Conservation (phyloP, 2,888 invertebrate genomes). For the Atethmia centrago region DNA sequence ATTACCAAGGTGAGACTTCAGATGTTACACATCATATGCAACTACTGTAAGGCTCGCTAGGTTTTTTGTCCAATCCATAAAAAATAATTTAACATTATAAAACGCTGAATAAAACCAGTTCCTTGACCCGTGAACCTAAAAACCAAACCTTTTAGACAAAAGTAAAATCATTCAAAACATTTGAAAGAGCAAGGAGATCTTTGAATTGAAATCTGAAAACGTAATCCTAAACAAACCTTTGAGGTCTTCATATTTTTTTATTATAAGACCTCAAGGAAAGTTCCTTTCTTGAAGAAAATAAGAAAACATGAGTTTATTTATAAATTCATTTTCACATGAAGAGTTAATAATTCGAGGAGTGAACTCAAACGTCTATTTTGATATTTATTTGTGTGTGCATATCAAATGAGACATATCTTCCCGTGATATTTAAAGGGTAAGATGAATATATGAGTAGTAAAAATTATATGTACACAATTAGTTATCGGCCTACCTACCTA, state of each 20-base stretch:
- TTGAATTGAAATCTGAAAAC: slow-evolving; percentile 19
- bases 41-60: no score
- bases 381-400: slow-evolving; percentile 4
- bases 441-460: no score
- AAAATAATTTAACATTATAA: background rate
- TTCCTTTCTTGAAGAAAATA: background rate
- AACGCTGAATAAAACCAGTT: background rate
- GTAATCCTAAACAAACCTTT: slow-evolving; percentile 33
- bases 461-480: no score
- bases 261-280: background rate
- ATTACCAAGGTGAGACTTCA: no score
- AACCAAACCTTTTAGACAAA: background rate
- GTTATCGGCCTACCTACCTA: no score
- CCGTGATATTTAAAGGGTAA: background rate
- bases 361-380: slow-evolving; percentile 5
- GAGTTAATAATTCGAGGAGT: slow-evolving; percentile 6
- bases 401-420: slow-evolving; percentile 6
- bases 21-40: no score
- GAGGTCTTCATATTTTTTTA: background rate
- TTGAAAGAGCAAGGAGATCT: slow-evolving; percentile 8
- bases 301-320: slow-evolving; percentile 1
- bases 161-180: slow-evolving; percentile 3
- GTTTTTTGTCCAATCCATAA: no score
- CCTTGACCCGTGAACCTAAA: background rate
- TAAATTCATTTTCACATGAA: background rate